Base-by-base conservation (phyloP, 2,797 vertebrate genomes). In the Pseudochromis fuscus region DNA sequence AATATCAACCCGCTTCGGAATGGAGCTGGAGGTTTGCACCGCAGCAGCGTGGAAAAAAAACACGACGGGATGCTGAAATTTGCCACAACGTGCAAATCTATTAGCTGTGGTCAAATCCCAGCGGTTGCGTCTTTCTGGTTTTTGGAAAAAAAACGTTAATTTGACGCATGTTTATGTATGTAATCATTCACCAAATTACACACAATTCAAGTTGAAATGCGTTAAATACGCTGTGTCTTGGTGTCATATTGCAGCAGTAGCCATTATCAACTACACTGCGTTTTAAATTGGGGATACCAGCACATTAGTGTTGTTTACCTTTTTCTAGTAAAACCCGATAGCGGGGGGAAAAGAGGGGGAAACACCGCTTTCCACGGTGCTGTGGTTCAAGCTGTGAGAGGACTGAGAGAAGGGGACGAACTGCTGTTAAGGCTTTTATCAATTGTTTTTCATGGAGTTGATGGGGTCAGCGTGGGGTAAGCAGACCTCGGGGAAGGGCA, bases 401-500 rank as follows among this genome's bases (percentile, higher is more conserved):
- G 74, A 66, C 63, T 42, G 76, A 77, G 62, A 62, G 74, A 69
- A 65, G 75, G 71, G 76, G 86, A 12, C 66, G 61, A n/a, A 68
- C 84, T 57, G 68, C 86, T 88, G 86, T 85, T 88, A 76, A 78
- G 10, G 86, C 84, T 87, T 90, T 90, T 84, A 91, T 90, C 88
- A 88, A 81, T 87, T 91, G 88, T 86, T 85, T 90, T 91, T 90
- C 73, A 69, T 77, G 49, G 80, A 82, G 75, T 71, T 90, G 89
- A 89, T 90, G 82, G 88, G 87, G 89, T 93, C 91, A 92, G 87
- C 87, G 64, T 90, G 91, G 84, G 89, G 90, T 91, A 81, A 88
- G 81, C 83, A 77, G 87, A 85, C 76, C 63, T 37, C 48, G 70
- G 71, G 76, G 79, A 77, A 81, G 72, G 75, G 27, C 82, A 85